Base-by-base conservation (phyloP, 2,113 vertebrate species). In the Anhinga rufa region DNA sequence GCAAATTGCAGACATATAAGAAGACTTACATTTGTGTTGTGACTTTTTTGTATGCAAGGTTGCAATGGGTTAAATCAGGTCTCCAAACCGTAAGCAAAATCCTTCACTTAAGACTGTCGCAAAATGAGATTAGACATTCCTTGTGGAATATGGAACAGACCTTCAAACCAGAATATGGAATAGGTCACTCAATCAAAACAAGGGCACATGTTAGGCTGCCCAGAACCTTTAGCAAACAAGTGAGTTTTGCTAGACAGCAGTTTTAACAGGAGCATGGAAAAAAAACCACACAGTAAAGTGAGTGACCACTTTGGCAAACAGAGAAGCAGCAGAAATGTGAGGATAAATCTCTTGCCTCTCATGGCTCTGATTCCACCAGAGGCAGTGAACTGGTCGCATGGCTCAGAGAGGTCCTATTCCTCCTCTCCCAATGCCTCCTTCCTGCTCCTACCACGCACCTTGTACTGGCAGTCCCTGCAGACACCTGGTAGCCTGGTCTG, bases 241-340 rank as follows among this genome's bases (percentile, higher is more conserved):
- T 22, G 26, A 68, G 13, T 40, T 72, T 70, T 82, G 29, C 69
- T 32, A 48, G 32, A 17, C 29, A 60, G 18, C 2, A 32, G 10
- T 77, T 71, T 76, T 65, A 70, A 57, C 7, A 58, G n/a, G 4
- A 65, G 7, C 9, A 44, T 13, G 2, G 44, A 15, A 74, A 38
- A 46, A 3, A 44, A 29, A 19, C 36, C 36, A 10, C 9, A 57
- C 10, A 32, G 3, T 26, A 22, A 64, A 46, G 32, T n/a, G 10
- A n/a, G 22, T 6, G 14, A 61, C 44, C 3, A 1, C 0, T 2
- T 0, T 42, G 25, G 17, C 9, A 69, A 84, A 62, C 0, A 61
- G 8, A 68, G 66, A 42, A 69, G 44, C 29, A 64, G 34, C 36
- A 86, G 48, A 69, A 85, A 75, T 0, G 1, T 26, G 32, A 85